Base-by-base conservation (phyloP, 2,888 invertebrate genomes). In the Nemotelus pantherinus region DNA sequence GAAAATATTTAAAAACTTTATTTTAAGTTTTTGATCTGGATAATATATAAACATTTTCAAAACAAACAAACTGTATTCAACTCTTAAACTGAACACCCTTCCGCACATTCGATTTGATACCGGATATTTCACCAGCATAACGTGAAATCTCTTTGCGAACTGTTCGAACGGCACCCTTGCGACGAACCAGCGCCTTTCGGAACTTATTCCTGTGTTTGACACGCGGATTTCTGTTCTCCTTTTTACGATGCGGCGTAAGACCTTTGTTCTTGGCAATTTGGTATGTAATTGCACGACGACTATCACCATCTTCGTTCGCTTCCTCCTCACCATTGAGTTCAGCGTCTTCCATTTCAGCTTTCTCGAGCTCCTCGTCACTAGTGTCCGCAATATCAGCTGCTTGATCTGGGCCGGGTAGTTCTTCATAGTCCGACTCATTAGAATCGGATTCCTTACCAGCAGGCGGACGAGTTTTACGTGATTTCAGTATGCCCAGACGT, bases 181-280 rank as follows among this genome's bases (percentile, higher is more conserved):
- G 93, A 77, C 96, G 92, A 81, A 97, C 95, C 82, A 94, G 91
- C 0, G 98, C 98, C 87, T 97, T 97, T 80, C 94, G 91, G 87
- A 92, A 99, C 86, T 98, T 98, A 82, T 93, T 93, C 82, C 95
- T 93, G 86, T 98, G 95, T 86, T 97, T 98, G 3, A 99, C 97
- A 83, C 99, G 91, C 0, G 98, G 98, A 90, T 99, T 98, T 80
- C 96, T 91, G 82, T 93, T 91, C 84, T 96, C 96, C 86, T 97
- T 98, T 88, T 95, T 97, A 80, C 97, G 92, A 82, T 93, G 91
- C 0, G 97, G 96, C 55, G 94, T 96, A 39, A 98, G 89, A 25
- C 98, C 98, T 87, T 96, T 98, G 85, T 99, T 99, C 87, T 98
- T 98, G 41, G 94, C 93, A 85, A 98, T 98, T 90, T 97, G 92